phyloP scores from a whole-genome alignment of 1,140 invertebrate genomes.

The Phenacoccus solenopsis region DNA sequence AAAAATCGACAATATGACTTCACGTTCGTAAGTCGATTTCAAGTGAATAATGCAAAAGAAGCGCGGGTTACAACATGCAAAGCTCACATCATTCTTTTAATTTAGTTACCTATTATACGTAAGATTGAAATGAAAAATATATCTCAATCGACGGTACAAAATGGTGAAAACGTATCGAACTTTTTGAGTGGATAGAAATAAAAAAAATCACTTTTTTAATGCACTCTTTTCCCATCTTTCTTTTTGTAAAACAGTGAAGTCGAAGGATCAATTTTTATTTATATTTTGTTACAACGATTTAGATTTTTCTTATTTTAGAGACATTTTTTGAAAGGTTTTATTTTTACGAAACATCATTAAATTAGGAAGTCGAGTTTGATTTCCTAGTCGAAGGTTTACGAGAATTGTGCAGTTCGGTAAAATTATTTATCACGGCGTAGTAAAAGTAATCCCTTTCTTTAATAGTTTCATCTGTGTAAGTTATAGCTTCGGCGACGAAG shows the following conservation, averaged over 20 bases:
- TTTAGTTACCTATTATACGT: not conserved
- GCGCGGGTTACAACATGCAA: not conserved
- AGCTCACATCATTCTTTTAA: not conserved
- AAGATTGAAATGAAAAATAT: not conserved
- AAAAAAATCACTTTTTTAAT: not conserved
- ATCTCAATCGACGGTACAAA: not conserved
- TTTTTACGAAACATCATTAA: not conserved
- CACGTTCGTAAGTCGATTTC: not conserved
- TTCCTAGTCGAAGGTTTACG: too few species aligned
- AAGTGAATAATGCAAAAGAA: not conserved
- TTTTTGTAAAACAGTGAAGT: not conserved
- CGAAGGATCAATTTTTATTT: not conserved
- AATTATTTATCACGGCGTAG: too few species aligned
- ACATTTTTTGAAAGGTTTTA: not conserved
- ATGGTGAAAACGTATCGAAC: not conserved
- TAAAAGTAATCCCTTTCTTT: not conserved
- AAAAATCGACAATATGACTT: not conserved
- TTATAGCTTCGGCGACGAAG: too few species aligned
- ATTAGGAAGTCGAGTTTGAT: too few species aligned
- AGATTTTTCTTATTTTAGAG: not conserved
- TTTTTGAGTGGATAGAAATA: not conserved
- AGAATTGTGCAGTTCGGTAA: too few species aligned
- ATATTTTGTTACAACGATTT: not conserved
- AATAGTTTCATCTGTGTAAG: too few species aligned
- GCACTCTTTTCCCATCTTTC: not conserved